phyloP scores from a whole-genome alignment of 2,797 vertebrate species.

The Salmo trutta region DNA sequence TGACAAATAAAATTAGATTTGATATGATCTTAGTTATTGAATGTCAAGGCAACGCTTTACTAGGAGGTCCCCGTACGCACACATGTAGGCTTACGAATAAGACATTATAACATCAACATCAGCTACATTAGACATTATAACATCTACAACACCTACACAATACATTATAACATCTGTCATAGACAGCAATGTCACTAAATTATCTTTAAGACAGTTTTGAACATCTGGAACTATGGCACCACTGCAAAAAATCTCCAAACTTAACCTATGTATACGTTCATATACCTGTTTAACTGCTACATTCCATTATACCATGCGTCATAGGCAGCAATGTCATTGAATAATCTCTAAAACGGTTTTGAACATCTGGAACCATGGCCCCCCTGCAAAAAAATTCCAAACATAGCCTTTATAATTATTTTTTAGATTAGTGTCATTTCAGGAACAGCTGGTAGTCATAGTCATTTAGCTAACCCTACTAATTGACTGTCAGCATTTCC shows the following conservation, averaged over 20 bases:
- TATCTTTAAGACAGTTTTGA: not conserved
- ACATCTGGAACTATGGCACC: not conserved
- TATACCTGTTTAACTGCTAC: no score
- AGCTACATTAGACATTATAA: no score
- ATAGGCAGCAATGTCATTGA: not conserved
- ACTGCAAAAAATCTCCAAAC: not conserved
- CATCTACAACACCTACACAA: no score
- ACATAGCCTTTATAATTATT: slow-evolving; percentile 1
- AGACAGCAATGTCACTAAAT: not conserved
- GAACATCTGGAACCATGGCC: not conserved
- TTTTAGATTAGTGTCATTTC: not conserved
- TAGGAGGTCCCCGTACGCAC: no score
- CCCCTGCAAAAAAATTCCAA: not conserved
- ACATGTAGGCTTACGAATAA: no score
- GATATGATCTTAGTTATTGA: no score
- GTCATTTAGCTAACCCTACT: slow-evolving; percentile 2
- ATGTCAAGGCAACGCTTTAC: no score
- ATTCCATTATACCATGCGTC: not conserved
- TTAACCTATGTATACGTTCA: not conserved
- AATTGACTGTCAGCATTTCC: not conserved
- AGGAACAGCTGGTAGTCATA: slow-evolving; percentile 6
- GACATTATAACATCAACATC: no score
- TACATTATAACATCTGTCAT: not conserved
- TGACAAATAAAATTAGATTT: no score
- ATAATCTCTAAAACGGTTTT: not conserved